phyloP scores from a whole-genome alignment of 2,113 vertebrate genomes.

The Uropsilus gracilis region DNA sequence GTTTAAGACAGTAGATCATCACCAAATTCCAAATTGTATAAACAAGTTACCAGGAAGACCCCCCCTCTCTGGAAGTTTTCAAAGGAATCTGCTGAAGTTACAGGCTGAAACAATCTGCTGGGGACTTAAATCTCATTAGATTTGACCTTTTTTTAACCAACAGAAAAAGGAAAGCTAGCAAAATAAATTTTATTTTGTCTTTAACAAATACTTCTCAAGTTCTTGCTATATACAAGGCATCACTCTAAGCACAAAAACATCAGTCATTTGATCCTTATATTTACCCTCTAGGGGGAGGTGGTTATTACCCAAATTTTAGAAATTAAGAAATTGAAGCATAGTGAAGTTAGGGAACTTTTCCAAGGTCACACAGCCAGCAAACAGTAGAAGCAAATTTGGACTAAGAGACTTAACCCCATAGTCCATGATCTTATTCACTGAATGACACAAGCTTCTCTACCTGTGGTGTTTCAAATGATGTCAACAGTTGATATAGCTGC shows the following conservation, averaged over 20 bases:
- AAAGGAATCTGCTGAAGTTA: constrained; percentile 49
- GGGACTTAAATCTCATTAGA: not conserved
- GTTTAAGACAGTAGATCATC: not conserved
- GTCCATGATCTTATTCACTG: not conserved
- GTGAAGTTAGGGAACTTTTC: constrained; percentile 23
- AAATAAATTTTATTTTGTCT: constrained; percentile 42
- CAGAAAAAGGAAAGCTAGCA: constrained; percentile 13
- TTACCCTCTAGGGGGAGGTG: not conserved
- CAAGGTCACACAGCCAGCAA: constrained; percentile 30
- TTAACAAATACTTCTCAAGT: constrained; percentile 40
- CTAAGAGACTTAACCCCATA: not conserved
- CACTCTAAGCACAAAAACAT: constrained; percentile 21
- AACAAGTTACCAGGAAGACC: not conserved
- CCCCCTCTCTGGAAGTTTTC: constrained; percentile 29
- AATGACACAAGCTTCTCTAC: not conserved
- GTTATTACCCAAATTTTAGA: constrained; percentile 9
- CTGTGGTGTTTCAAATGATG: constrained; percentile 46
- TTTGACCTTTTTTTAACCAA: constrained; percentile 4
- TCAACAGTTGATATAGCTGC: constrained; percentile 7
- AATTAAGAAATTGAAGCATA: constrained; percentile 24
- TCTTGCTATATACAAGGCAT: not conserved
- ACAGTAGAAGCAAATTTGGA: constrained; percentile 3
- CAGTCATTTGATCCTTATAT: not conserved
- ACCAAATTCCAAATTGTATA: not conserved
- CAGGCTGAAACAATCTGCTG: not conserved